Evolutionary conservation across 1,140 invertebrate genomes (phyloP).

Genomic region (Adelges cooleyi): DNA sequence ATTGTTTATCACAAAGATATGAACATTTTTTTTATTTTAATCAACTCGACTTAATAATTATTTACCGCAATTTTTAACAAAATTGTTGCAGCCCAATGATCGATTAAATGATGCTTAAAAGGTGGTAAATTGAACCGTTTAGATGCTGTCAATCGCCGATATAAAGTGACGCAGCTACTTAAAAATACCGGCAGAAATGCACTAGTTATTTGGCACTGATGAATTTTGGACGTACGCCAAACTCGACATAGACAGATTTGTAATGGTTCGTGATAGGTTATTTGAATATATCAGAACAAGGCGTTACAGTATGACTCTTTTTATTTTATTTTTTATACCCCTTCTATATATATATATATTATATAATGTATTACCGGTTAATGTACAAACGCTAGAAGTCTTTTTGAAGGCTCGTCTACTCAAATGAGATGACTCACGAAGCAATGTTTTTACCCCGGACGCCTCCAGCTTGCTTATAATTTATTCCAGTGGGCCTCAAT

Average conservation of each 20-base stretch:
- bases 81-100: not conserved
- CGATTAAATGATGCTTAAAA: not conserved
- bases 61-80: too few species aligned
- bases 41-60: too few species aligned
- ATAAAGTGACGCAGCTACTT: conserved; percentile 22
- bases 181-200: conserved; percentile 26
- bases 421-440: conserved; percentile 25
- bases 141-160: not conserved
- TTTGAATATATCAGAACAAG: conserved; percentile 7
- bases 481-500: conserved; percentile 7
- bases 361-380: conserved; percentile 18
- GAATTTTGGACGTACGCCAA: not conserved
- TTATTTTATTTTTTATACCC: too few species aligned
- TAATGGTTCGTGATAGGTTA: conserved; percentile 15
- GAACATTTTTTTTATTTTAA: too few species aligned
- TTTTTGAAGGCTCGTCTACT: conserved; percentile 20
- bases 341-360: too few species aligned
- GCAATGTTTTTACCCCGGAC: conserved; percentile 13
- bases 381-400: conserved; percentile 10
- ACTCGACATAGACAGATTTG: not conserved
- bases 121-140: conserved; percentile 11
- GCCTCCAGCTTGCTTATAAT: conserved; percentile 28
- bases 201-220: conserved; percentile 21
- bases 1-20: too few species aligned
- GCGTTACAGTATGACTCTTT: too few species aligned